A percentile compares a stretch with the other conserved stretches of the same genome.
Evolutionary conservation across 2,888 invertebrate genomes (phyloP).

Genomic region (Ophioninae sp.): DNA sequence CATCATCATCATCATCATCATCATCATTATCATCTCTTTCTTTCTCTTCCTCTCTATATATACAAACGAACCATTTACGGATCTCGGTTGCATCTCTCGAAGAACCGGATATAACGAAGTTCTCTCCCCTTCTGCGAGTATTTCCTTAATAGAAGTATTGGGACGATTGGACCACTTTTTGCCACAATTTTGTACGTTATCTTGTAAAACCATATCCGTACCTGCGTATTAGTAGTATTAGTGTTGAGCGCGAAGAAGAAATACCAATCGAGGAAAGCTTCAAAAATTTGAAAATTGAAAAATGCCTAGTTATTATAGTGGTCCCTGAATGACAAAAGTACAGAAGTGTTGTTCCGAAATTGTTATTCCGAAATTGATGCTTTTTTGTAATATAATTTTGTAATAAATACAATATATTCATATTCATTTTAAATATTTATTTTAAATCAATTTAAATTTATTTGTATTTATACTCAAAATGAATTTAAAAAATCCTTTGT

Average conservation of each 20-base stretch:
- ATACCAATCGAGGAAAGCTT: slow-evolving; percentile 4
- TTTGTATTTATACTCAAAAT: too few species aligned
- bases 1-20: too few species aligned
- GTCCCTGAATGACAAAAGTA: slow-evolving; percentile 32
- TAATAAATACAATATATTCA: too few species aligned
- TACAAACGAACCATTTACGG: slow-evolving; percentile 49
- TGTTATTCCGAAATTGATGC: background rate
- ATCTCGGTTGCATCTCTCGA: slow-evolving; percentile 43
- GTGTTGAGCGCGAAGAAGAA: background rate
- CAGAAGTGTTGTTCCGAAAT: background rate
- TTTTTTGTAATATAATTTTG: too few species aligned
- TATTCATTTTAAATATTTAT: too few species aligned
- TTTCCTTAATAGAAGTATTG: slow-evolving; percentile 51
- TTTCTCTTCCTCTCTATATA: too few species aligned
- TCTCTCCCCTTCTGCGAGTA: slow-evolving; percentile 4
- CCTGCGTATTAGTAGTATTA: background rate
- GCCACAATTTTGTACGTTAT: slow-evolving; percentile 30
- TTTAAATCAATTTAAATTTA: too few species aligned
- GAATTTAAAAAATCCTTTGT: too few species aligned
- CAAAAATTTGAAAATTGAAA: background rate
- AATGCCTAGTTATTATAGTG: slow-evolving; percentile 6
- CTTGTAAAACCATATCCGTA: slow-evolving; percentile 4
- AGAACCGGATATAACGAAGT: slow-evolving; percentile 51
- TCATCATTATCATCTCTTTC: too few species aligned
- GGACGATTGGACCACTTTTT: slow-evolving; percentile 56